Conservation (phyloP, 2,113 vertebrate species). For the Sceloporus tristichus region DNA sequence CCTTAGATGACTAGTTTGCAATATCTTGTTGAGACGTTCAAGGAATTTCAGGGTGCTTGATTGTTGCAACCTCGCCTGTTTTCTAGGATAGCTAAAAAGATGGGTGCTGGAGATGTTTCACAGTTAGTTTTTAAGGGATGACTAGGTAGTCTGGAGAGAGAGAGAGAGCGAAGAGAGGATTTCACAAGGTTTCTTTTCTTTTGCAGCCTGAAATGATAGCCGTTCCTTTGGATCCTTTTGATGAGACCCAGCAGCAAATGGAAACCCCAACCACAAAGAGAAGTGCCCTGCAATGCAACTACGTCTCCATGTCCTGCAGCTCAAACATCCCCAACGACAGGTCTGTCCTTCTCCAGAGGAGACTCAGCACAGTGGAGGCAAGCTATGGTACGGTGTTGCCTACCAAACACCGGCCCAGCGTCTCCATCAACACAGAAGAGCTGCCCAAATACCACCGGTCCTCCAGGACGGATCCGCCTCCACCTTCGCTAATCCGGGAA, state of each 20-base stretch:
- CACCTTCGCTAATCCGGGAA: neutral
- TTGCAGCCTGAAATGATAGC: constrained; percentile 57
- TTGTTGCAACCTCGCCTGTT: neutral
- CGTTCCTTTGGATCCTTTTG: neutral
- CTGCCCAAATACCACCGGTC: constrained; percentile 42
- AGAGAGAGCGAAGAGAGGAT: neutral
- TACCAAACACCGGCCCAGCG: constrained; percentile 42
- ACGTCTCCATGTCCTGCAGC: neutral
- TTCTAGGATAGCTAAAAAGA: neutral
- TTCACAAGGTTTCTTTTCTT: neutral
- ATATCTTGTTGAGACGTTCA: neutral
- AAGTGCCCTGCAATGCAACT: constrained; percentile 54
- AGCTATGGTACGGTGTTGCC: neutral
- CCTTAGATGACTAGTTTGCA: neutral
- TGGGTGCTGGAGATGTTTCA: neutral
- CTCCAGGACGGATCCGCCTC: constrained; percentile 14
- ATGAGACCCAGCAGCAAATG: constrained; percentile 22
- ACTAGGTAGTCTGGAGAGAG: too few species aligned
- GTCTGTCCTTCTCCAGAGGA: constrained; percentile 16
- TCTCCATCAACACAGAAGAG: constrained; percentile 52
- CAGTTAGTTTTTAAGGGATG: too few species aligned
- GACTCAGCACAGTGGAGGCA: constrained; percentile 27
- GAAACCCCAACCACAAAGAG: constrained; percentile 45
- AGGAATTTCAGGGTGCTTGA: neutral
- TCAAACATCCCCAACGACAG: neutral